Base-by-base conservation (phyloP, 2,797 vertebrate genomes). In the Cyprinella venusta region DNA sequence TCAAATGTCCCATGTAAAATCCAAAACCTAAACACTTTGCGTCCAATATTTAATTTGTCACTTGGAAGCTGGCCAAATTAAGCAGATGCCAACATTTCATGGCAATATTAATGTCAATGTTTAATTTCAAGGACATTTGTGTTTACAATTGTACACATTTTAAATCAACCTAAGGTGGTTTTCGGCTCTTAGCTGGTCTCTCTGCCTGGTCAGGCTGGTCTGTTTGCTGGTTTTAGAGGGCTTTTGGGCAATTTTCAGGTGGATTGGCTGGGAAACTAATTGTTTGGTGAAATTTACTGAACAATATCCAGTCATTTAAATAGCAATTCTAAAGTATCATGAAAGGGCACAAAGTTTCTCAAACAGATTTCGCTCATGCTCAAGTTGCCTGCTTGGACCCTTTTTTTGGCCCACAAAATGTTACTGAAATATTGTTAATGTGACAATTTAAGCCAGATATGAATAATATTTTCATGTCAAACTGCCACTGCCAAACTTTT, bases 381-480 rank as follows among this genome's bases (percentile, higher is more conserved):
- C 59, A 15, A 61, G 24, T 26, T 61, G 24, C 24, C 26, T 63
- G 13, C 24, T 2, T 16, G 12, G 59, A 26, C n/a, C 24, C 12
- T 26, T 61, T 52, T 52, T 61, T 59, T 6, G 6, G 2, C 6
- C 26, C 61, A 63, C 61, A 30, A 30, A 26, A 16, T 30, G 0
- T 38, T 15, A 42, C 8, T 42, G 54, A 76, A 76, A 61, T 61
- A 5, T 16, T n/a, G 2, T 12, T 56, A 75, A 56, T 75, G 72
- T 75, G 50, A 75, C 71, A 56, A 19, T 26, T 74, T 76, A 59
- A 40, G 72, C 72, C 54, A 59, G 72, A 76, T 24, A 59, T 76
- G 21, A 40, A 40, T 8, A 76, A 42, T 15, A 42, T 26, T 42
- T 76, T 26, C 26, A 42, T 61, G 54, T 61, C 42, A 3, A 77